Base-by-base conservation (phyloP, 2,888 invertebrate genomes). In the Agrotis ipsilon region DNA sequence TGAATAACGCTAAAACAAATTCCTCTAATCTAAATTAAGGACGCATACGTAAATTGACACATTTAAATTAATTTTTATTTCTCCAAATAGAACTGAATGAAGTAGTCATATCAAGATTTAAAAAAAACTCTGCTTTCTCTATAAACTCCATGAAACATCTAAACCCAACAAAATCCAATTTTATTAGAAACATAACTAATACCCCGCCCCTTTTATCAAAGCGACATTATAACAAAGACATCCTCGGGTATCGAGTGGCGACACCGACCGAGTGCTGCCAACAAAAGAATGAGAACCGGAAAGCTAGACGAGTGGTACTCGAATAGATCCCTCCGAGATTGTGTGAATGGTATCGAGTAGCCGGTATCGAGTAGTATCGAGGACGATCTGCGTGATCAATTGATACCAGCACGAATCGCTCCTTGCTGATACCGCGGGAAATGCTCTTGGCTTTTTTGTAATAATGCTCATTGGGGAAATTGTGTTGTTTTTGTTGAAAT, bases 241-340 rank as follows among this genome's bases (percentile, higher is more conserved):
- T 89, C 89, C 91, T 91, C 89, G 79, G 88, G 84, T 91, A 91
- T 93, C 89, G 85, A 95, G 95, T 92, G 92, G 88, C 90, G 88
- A 88, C 90, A 90, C 89, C 90, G 88, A 87, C 87, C 82, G 87
- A 93, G 93, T 90, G 90, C 88, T 87, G 85, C 86, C 89, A 90
- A 95, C 95, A 95, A 96, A 95, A 94, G 96, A 95, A 93, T 90
- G 92, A 89, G 91, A 94, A 92, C 94, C 92, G 95, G 95, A 95
- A 95, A 94, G 94, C 89, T 90, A 93, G 92, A 89, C 88, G 91
- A 95, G 95, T 90, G 94, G 88, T 88, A 83, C 94, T 94, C 89
- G 83, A 91, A 85, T 68, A 87, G 88, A 92, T 89, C 88, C 89
- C 91, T 91, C 89, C 89, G 87, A 91, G 92, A 94, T 93, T 91